Evolutionary conservation across 2,888 invertebrate genomes (phyloP).

Genomic region (Chrysotoxum bicinctum): DNA sequence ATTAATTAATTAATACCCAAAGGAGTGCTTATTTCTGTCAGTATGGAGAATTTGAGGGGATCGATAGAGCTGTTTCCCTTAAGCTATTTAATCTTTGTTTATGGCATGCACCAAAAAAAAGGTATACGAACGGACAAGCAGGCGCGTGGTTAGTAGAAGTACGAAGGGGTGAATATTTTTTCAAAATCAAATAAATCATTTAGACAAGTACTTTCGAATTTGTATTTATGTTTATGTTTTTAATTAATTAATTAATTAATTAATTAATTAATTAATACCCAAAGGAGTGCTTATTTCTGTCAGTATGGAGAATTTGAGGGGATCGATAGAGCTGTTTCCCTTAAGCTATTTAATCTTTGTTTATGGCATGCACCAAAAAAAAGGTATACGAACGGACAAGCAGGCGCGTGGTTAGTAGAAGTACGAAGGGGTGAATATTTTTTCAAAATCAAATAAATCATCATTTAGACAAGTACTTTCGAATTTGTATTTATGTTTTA

Average conservation of each 20-base stretch:
- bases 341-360: constrained; percentile 32
- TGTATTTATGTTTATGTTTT: no score
- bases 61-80: not conserved
- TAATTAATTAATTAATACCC: constrained; percentile 59
- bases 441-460: no score
- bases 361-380: constrained; percentile 38
- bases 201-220: no score
- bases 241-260: no score
- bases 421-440: no score
- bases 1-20: constrained; percentile 56
- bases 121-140: not conserved
- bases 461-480: no score
- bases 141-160: not conserved
- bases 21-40: constrained; percentile 22
- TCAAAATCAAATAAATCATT: no score
- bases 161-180: no score
- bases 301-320: not conserved
- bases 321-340: constrained; percentile 2
- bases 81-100: constrained; percentile 40
- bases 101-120: constrained; percentile 31
- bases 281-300: constrained; percentile 25
- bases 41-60: not conserved
- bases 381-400: not conserved
- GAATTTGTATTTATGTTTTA: no score
- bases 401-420: not conserved